Evolutionary conservation across 2,888 invertebrate genomes (phyloP), one percentile per base, ranked within the genome.

Genomic region (Sphaerophoria rueppellii): DNA sequence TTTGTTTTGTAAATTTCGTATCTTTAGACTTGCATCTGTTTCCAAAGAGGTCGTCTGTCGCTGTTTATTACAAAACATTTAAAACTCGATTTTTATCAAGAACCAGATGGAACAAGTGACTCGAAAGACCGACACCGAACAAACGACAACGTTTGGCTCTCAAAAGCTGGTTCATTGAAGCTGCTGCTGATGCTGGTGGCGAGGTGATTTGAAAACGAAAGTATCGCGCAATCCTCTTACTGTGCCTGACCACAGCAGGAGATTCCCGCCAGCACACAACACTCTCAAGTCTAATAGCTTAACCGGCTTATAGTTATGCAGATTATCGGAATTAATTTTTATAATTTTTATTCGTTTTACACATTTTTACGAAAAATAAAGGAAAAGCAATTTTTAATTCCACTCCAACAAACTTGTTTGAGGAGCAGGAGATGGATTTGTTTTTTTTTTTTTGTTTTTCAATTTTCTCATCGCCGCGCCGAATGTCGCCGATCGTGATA

Each of bases 151-250:
- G 35, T 14, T 35, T 65, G 50, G 16, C 67, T 52, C 24, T 1
- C 24, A 24, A 40, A 52, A 67, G 67, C 40, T 52, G 34, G 65
- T 40, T 37, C 52, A 52, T 24, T 40, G 65, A 65, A 65, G 37
- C 50, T 65, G 50, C 43, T 32, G n/a, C 5, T 4, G 32, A 12
- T 34, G 55, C 24, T 58, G 58, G 37, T 50, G 57, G 34, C n/a
- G 65, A 55, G 61, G 67, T 67, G 79, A 82, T 80, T 83, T 80
- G 83, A 83, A 83, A 83, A 61, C 61, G 79, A 83, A 80, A 80
- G 83, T 83, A 83, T 24, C 24, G 80, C 61, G 76, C 60, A 80
- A 75, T 83, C 83, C 71, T 69, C 82, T 79, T 71, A 74, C 52
- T 12, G 24, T 12, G 9, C 40, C 9, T 7, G 6, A 40, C 58